phyloP scores from a whole-genome alignment of 2,113 vertebrate species.

The Amphilophus citrinellus region DNA sequence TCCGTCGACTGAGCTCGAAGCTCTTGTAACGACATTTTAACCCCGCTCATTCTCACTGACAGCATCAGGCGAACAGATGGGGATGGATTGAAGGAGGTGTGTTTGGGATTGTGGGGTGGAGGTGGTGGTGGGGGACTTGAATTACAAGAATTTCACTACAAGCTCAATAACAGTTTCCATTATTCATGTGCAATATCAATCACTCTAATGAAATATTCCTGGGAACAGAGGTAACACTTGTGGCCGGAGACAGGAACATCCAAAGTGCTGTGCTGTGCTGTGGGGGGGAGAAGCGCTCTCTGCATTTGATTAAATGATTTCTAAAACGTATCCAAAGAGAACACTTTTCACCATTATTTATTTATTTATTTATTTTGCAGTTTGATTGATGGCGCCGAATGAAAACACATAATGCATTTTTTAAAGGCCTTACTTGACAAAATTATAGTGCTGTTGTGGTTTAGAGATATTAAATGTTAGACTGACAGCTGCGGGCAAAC shows the following conservation, averaged over 20 bases:
- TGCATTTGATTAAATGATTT: conserved; percentile 47
- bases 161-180: conserved; percentile 64
- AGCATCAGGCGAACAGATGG: conserved; percentile 32
- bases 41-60: conserved; percentile 44
- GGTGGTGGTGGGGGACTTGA: not conserved
- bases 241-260: conserved; percentile 40
- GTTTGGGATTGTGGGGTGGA: not conserved
- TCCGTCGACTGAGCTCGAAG: conserved; percentile 32
- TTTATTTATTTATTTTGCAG: not conserved
- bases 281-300: not conserved
- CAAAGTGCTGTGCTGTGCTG: conserved; percentile 29
- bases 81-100: not conserved
- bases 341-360: not conserved
- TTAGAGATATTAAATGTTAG: conserved; percentile 20
- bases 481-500: conserved; percentile 5
- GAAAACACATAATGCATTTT: conserved; percentile 35
- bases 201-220: conserved; percentile 64
- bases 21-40: conserved; percentile 48
- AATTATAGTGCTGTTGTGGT: conserved; percentile 3
- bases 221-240: conserved; percentile 46
- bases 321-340: conserved; percentile 24
- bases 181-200: conserved; percentile 71
- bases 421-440: conserved; percentile 48
- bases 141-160: conserved; percentile 42
- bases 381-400: conserved; percentile 44